phyloP scores from a whole-genome alignment of 2,888 invertebrate genomes.

The Zele albiditarsus region DNA sequence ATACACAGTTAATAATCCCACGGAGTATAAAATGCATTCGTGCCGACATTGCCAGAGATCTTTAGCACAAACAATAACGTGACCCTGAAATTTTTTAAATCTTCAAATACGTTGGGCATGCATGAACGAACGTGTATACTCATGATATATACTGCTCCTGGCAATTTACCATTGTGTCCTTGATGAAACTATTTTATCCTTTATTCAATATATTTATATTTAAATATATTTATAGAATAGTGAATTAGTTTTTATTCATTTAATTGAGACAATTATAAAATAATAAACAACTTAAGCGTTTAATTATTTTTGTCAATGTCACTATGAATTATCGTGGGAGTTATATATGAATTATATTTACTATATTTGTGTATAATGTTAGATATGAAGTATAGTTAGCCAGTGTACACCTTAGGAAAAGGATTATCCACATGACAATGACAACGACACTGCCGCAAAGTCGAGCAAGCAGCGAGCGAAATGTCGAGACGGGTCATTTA shows the following conservation, averaged over 20 bases:
- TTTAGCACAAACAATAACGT: not conserved
- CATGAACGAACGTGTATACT: not conserved
- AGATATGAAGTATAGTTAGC: not conserved
- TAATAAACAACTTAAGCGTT: not conserved
- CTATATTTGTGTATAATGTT: not conserved
- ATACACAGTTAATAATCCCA: conserved; percentile 57
- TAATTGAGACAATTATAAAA: not conserved
- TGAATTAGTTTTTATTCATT: not conserved
- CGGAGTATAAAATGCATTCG: conserved; percentile 25
- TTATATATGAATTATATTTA: not conserved
- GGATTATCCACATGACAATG: conserved; percentile 52
- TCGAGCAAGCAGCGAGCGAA: conserved; percentile 54
- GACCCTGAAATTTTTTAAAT: conserved; percentile 6
- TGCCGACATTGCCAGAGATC: conserved; percentile 1
- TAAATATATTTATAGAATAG: not conserved
- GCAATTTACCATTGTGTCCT: not conserved
- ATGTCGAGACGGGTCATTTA: conserved; percentile 64
- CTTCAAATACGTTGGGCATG: not conserved
- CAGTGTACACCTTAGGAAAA: conserved; percentile 24
- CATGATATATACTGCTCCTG: not conserved
- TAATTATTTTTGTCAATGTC: not conserved
- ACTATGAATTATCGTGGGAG: not conserved
- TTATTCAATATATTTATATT: not conserved
- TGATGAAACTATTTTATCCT: not conserved
- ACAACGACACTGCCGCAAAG: conserved; percentile 45